Base-by-base conservation (phyloP, 1,140 invertebrate genomes). In the Sinella curviseta region DNA sequence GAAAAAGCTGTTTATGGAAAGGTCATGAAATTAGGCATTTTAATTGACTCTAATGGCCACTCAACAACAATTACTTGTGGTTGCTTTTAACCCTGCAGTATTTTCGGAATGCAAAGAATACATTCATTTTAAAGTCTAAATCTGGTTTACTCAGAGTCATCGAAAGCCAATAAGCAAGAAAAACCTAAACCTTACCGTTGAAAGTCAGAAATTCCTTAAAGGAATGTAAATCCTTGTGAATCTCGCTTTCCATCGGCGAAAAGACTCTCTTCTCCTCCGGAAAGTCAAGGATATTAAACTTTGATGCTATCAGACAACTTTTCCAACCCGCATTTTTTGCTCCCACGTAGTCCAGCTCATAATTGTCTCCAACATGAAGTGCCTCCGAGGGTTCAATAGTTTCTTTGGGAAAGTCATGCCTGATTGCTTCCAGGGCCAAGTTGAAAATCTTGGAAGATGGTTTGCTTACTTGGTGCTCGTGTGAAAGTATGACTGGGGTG, bases 351-450 rank as follows among this genome's bases (percentile, higher is more conserved):
- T 97, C 95, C 20, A 92, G 90, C 55, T 89, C 85, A 8, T 92
- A 82, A 82, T 90, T 90, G 88, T 97, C 93, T 1, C 95, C 95
- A 77, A 97, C 90, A 86, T 97, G 95, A 1, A 96, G 85, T 30
- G 93, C 92, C 84, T 94, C 89, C 16, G 87, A 80, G 0, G 93
- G 88, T 78, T 83, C 82, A 1, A 90, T 88, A 26, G 86, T 26
- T n/a, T 17, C n/a, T 16, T 39, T 76, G 30, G 79, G 20, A n/a
- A 57, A 35, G 1, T 20, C 55, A 14, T 17, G 31, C 17, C 1
- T 2, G 16, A 35, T 55, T n/a, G 48, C 33, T 4, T 35, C 34
- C 65, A 95, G 87, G 1, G 94, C 94, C 82, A 90, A 86, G 55
- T 91, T 81, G 84, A 96, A 97, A 82, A 97, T 95, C 80, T 86